These are phyloP conservation scores for Lapara coniferarum DNA, from an alignment of 2,888 invertebrate species.

Conservation along the genomic window DNA sequence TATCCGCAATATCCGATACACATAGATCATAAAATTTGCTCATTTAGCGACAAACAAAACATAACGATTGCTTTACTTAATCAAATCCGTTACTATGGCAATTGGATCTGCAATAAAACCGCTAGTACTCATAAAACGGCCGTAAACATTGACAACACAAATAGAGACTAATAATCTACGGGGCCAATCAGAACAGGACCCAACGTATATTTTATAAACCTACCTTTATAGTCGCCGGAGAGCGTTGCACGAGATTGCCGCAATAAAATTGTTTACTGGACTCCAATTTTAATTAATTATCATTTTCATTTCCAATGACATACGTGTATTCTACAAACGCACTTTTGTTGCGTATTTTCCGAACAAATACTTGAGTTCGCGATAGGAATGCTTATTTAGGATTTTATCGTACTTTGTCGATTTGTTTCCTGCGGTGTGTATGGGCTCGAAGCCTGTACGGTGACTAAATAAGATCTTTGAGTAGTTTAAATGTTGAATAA, in stretches of 20 bases:
- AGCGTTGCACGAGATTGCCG: constrained; percentile 64
- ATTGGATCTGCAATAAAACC: constrained; percentile 78
- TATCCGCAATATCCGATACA: constrained; percentile 28
- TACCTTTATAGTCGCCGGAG: constrained; percentile 63
- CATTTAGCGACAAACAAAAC: constrained; percentile 64
- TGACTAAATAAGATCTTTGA: not conserved
- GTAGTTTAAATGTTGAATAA: not conserved
- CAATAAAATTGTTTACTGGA: constrained; percentile 76
- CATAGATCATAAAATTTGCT: constrained; percentile 51
- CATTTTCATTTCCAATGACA: constrained; percentile 41
- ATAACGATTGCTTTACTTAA: constrained; percentile 71
- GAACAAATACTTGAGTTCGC: constrained; percentile 15
- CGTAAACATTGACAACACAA: constrained; percentile 82
- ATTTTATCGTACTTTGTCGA: constrained; percentile 16
- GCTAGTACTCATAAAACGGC: constrained; percentile 73
- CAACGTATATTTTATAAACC: constrained; percentile 63
- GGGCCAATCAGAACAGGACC: constrained; percentile 66
- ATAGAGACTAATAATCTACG: constrained; percentile 76
- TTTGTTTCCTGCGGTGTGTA: constrained; percentile 8
- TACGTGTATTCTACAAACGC: constrained; percentile 17
- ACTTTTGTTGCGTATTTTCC: not conserved
- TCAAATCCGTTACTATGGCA: constrained; percentile 76
- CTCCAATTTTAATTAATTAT: constrained; percentile 64
- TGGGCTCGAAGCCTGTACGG: constrained; percentile 11
- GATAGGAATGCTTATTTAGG: constrained; percentile 7